These are phyloP conservation scores for Montipora foliosa DNA, from an alignment of 64 coral and sea anemone genomes.

Conservation along the genomic window DNA sequence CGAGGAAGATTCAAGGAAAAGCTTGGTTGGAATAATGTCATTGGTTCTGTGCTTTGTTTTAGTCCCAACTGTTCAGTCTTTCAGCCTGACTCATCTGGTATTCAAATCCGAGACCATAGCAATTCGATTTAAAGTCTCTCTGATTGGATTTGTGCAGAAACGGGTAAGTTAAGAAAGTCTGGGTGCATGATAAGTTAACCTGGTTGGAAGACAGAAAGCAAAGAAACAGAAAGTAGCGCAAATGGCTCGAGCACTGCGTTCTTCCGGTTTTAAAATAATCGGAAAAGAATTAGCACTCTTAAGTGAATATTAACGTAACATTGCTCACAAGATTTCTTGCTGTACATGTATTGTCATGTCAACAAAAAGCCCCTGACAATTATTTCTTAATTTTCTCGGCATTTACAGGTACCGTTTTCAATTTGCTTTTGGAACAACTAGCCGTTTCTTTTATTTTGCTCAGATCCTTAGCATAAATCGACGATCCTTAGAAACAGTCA, in stretches of 20 bases:
- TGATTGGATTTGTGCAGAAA: background rate
- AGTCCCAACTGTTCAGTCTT: background rate
- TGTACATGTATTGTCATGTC: too few species aligned
- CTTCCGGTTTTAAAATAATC: too few species aligned
- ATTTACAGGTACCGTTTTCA: too few species aligned
- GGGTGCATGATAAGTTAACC: too few species aligned
- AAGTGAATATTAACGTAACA: too few species aligned
- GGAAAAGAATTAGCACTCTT: too few species aligned
- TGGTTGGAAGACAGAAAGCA: too few species aligned
- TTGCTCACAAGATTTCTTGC: too few species aligned
- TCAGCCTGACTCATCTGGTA: background rate
- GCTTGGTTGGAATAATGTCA: background rate
- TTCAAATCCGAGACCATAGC: background rate
- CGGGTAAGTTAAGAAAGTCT: background rate
- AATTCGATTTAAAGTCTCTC: background rate
- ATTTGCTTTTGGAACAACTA: background rate
- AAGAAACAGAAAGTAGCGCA: too few species aligned
- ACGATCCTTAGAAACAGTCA: conserved; percentile 2
- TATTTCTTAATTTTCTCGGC: too few species aligned
- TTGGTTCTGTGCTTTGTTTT: background rate
- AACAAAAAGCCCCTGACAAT: too few species aligned
- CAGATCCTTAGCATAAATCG: conserved; percentile 16
- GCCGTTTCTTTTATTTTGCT: background rate
- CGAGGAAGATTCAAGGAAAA: background rate
- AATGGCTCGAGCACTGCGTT: too few species aligned